Conservation (phyloP, 2,113 vertebrate genomes). For the Lycocorax pyrrhopterus region DNA sequence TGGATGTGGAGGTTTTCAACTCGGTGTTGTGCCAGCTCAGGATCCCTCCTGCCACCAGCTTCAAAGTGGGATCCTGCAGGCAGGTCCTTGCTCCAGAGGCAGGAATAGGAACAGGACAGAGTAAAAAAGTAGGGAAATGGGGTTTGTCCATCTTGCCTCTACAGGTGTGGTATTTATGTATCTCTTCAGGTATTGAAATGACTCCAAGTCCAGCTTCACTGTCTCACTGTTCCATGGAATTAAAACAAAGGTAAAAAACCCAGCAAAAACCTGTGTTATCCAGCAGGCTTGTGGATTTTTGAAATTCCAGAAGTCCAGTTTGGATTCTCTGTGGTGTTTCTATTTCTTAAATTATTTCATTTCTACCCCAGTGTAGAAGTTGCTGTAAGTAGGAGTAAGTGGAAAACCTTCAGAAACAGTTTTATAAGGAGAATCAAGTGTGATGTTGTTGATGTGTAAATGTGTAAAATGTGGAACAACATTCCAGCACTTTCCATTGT, state of each 20-base stretch:
- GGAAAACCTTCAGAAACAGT: conserved; percentile 11
- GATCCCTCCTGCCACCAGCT: background rate
- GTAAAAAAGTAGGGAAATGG: background rate
- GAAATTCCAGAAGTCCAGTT: background rate
- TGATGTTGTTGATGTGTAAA: conserved; percentile 7
- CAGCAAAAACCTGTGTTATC: background rate
- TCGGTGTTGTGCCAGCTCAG: background rate
- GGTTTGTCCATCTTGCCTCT: background rate
- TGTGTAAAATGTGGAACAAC: conserved; percentile 15
- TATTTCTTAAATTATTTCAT: background rate
- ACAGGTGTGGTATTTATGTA: background rate
- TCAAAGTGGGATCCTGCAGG: conserved; percentile 26
- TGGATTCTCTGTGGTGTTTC: background rate
- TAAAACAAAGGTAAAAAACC: background rate
- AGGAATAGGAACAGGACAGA: background rate
- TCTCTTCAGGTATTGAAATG: conserved; percentile 26
- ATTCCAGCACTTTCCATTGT: conserved; percentile 38
- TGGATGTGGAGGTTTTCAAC: background rate
- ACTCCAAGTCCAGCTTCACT: background rate
- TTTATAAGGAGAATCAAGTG: background rate
- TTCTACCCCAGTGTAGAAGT: conserved; percentile 9
- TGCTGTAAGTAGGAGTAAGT: conserved; percentile 14
- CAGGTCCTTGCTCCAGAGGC: conserved; percentile 9
- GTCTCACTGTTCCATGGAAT: background rate
- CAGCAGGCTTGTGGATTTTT: background rate